A percentile compares a stretch with the other conserved stretches of the same genome.
Evolutionary conservation across 1,140 invertebrate species (phyloP).

Genomic region (Apis laboriosa): DNA sequence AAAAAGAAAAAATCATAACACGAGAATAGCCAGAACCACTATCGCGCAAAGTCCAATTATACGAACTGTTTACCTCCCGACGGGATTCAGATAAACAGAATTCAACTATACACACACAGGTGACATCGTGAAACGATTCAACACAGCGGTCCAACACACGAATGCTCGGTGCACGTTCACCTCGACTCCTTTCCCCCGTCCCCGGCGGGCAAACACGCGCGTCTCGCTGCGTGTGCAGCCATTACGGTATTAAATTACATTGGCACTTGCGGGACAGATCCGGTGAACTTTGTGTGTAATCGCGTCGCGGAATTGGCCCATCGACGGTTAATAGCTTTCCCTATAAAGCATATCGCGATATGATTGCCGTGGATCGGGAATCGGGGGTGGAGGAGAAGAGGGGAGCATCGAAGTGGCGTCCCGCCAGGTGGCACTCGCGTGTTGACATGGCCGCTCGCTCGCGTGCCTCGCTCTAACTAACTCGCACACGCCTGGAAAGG

Average conservation of each 20-base stretch:
- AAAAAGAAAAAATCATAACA: too few species aligned
- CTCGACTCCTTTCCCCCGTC: too few species aligned
- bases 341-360: slow-evolving; percentile 32
- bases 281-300: slow-evolving; percentile 20
- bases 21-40: too few species aligned
- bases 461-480: slow-evolving; percentile 36
- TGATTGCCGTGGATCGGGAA: slow-evolving; percentile 23
- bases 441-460: slow-evolving; percentile 20
- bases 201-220: too few species aligned
- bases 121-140: not conserved
- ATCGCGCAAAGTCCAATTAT: not conserved
- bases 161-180: too few species aligned
- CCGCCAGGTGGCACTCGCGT: not conserved
- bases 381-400: not conserved
- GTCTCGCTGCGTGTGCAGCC: not conserved
- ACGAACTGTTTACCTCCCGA: not conserved
- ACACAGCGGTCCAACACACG: too few species aligned
- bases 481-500: slow-evolving; percentile 35
- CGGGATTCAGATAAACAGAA: not conserved
- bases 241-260: slow-evolving; percentile 13
- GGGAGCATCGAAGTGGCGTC: not conserved
- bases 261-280: not conserved
- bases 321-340: slow-evolving; percentile 31
- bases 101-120: not conserved
- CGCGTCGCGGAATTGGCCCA: slow-evolving; percentile 26